Evolutionary conservation across 2,888 invertebrate species (phyloP).

Genomic region (Flexamia atlantica): DNA sequence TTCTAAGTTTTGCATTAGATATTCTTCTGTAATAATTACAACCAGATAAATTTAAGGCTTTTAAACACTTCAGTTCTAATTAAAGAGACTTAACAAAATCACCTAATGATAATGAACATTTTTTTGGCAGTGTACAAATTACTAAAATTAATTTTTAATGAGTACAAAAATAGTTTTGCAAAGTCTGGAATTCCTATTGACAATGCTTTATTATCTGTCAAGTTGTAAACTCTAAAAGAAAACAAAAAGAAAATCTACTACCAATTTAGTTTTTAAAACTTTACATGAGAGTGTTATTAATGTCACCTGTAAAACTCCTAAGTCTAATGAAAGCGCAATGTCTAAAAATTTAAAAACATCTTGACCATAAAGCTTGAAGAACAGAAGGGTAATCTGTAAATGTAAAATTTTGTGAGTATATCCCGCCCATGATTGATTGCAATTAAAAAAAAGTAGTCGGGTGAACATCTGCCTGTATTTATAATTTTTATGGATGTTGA

Average conservation of each 20-base stretch:
- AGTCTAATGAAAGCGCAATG: too few species aligned
- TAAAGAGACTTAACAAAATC: neutral
- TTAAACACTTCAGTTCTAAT: slow-evolving; percentile 6
- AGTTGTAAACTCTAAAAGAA: slow-evolving; percentile 3
- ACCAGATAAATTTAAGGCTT: neutral
- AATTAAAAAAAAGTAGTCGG: too few species aligned
- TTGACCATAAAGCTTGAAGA: too few species aligned
- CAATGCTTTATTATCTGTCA: slow-evolving; percentile 3
- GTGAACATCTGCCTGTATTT: too few species aligned
- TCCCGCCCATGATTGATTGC: too few species aligned
- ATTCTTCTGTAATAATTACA: neutral
- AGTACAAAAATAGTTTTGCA: slow-evolving; percentile 38
- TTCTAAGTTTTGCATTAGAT: neutral
- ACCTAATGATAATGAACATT: slow-evolving; percentile 19
- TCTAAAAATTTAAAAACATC: too few species aligned
- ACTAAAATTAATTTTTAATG: slow-evolving; percentile 25
- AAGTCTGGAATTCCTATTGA: slow-evolving; percentile 2
- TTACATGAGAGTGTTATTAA: too few species aligned
- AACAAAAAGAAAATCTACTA: neutral
- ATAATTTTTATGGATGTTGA: too few species aligned
- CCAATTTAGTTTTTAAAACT: neutral
- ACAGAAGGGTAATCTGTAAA: too few species aligned
- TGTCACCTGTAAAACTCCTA: too few species aligned
- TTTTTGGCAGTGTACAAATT: slow-evolving; percentile 32
- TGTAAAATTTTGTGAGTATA: too few species aligned